phyloP scores from a whole-genome alignment of 2,888 invertebrate species.

The Busseola fusca region DNA sequence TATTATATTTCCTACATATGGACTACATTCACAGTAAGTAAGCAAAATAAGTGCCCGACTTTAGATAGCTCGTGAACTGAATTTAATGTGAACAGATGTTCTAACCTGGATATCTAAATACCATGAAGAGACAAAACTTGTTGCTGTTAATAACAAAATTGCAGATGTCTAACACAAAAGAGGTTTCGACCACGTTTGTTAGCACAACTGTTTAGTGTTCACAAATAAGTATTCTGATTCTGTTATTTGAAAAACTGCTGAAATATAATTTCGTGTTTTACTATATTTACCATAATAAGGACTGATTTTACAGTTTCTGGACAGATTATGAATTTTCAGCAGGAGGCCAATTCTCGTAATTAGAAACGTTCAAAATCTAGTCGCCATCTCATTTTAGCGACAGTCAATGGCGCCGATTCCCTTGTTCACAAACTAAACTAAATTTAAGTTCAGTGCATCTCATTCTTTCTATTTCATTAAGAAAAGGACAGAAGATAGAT shows the following conservation, averaged over 20 bases:
- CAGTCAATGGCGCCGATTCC: no score
- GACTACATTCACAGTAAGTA: not conserved
- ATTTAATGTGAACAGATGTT: constrained; percentile 32
- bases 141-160: constrained; percentile 37
- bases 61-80: constrained; percentile 38
- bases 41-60: constrained; percentile 24
- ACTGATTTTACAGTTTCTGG: not conserved
- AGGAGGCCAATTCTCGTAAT: not conserved
- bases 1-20: not conserved
- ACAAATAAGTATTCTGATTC: no score
- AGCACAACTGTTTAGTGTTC: not conserved
- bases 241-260: not conserved
- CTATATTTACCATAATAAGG: not conserved
- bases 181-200: constrained; percentile 22
- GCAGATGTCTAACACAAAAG: constrained; percentile 26
- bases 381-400: not conserved
- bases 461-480: no score
- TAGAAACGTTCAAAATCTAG: not conserved
- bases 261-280: not conserved
- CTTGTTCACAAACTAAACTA: no score
- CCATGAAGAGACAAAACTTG: constrained; percentile 40
- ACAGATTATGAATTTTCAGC: not conserved
- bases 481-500: no score
- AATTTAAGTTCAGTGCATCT: no score
- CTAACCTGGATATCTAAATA: constrained; percentile 41